Evolutionary conservation across 1,140 invertebrate species (phyloP), one percentile per base, ranked within the genome.

Genomic region (Microplitis demolitor): DNA sequence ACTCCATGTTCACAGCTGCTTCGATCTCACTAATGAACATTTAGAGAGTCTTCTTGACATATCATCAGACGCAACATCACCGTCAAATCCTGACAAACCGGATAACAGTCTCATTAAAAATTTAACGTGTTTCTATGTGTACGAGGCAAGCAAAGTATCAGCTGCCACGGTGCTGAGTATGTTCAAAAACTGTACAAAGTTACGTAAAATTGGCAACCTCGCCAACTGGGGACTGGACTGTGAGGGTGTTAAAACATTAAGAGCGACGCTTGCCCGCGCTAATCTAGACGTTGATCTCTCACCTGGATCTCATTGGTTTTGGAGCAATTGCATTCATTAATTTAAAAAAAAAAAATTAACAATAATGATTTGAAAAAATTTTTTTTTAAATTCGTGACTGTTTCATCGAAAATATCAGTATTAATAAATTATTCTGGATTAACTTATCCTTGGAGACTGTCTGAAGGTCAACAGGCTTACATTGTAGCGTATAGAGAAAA

Each of bases 261-360:
- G 79, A 61, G 80, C 78, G 13, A 84, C 82, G 0, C 68, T 87
- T 0, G 75, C 77, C 1, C 79, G 79, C 5, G 81, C 82, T 4
- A 88, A 88, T 77, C 75, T 88, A n/a, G 82, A 88, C 34, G 77
- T 88, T 16, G 83, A 88, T 62, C 37, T 88, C 4, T 85, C 84
- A 67, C 79, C 84, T 6, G 87, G 84, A 11, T 85, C 86, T 3
- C 87, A 89, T 70, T 89, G 87, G 87, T 87, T 86, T 70, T 88
- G 84, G 82, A 87, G 81, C 54, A 80, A 85, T 69, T 88, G 87
- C 58, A 82, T 87, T 37, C 79, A 83, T 66, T 86, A 78, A 72
- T n/a, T 60, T 16, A 31, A 34, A 58, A 24, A 58, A 24, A 45
- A 45, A 45, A 0, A 4, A 4, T 24, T 31, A 34, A 67, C 3